Percentiles rank a stretch among this genome's conserved stretches.
phyloP scores from a whole-genome alignment of 2,888 invertebrate genomes.

The Lasius fuliginosus region DNA sequence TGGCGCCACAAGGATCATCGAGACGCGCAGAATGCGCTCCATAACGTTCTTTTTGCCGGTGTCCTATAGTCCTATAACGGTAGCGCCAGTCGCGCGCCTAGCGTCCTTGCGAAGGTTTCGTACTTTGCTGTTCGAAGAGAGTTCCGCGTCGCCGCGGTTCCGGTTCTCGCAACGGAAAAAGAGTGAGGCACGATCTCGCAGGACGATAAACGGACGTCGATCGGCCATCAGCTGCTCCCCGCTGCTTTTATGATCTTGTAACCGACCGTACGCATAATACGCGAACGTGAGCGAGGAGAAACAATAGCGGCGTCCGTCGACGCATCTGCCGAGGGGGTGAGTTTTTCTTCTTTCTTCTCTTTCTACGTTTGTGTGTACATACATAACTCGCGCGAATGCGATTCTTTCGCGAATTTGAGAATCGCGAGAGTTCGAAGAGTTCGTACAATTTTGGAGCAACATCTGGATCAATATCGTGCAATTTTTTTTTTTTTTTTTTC shows the following conservation, averaged over 20 bases:
- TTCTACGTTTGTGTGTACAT: neutral
- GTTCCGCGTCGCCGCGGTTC: neutral
- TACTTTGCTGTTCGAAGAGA: neutral
- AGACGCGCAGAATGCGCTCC: too few species aligned
- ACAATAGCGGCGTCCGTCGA: conserved; percentile 24
- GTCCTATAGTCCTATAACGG: neutral
- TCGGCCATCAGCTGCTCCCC: neutral
- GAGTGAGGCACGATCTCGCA: neutral
- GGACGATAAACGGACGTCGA: neutral
- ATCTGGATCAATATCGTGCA: too few species aligned
- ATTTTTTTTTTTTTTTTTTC: neutral
- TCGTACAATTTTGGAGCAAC: neutral
- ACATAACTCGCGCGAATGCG: neutral
- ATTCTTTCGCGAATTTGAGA: neutral
- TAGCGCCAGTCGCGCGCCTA: conserved; percentile 32
- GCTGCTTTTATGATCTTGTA: conserved; percentile 17
- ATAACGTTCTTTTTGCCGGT: neutral
- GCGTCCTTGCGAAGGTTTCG: conserved; percentile 23
- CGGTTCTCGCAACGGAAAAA: conserved; percentile 21
- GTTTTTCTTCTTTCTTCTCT: neutral
- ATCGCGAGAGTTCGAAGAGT: neutral
- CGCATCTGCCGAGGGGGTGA: conserved; percentile 33
- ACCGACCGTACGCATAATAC: neutral
- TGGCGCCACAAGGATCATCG: neutral
- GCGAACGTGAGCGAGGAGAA: neutral